These are phyloP conservation scores for Lumbricus terrestris DNA, from an alignment of 2,888 invertebrate genomes.

Conservation along the genomic window DNA sequence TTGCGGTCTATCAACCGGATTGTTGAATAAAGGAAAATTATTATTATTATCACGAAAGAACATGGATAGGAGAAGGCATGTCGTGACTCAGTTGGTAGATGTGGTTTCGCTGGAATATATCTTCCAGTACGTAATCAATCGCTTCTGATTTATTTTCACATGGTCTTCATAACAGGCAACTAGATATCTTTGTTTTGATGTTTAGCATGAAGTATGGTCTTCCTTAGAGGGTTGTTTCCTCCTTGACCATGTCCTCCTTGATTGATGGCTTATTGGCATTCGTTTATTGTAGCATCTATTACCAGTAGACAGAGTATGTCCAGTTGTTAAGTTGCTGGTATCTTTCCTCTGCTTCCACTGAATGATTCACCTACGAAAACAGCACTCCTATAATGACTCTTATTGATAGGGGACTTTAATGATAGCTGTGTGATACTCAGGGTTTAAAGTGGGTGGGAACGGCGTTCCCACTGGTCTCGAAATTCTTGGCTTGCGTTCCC, in stretches of 20 bases:
- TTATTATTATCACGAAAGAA: too few relatives aligned
- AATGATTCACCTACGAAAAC: not conserved
- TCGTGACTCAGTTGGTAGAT: not conserved
- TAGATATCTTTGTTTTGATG: not conserved
- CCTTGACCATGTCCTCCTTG: not conserved
- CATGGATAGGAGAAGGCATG: not conserved
- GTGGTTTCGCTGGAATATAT: not conserved
- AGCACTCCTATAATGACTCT: not conserved
- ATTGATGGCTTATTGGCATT: not conserved
- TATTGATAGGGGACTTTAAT: not conserved
- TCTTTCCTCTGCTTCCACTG: not conserved
- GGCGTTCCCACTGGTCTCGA: too few relatives aligned
- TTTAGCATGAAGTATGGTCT: not conserved
- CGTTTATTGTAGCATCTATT: too few relatives aligned
- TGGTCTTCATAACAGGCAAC: not conserved
- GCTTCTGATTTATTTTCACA: not conserved
- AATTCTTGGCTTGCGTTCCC: too few relatives aligned
- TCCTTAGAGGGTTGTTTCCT: not conserved
- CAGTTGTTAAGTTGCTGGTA: not conserved
- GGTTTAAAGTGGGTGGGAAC: too few relatives aligned
- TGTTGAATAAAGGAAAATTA: too few relatives aligned
- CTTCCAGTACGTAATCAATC: not conserved
- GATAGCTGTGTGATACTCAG: not conserved
- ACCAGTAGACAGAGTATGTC: not conserved
- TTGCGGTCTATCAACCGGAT: too few relatives aligned